A percentile compares a stretch with the other conserved stretches of the same genome.
Conservation (phyloP, 92 coral and sea anemone genomes). For the Nematostella vectensis region DNA sequence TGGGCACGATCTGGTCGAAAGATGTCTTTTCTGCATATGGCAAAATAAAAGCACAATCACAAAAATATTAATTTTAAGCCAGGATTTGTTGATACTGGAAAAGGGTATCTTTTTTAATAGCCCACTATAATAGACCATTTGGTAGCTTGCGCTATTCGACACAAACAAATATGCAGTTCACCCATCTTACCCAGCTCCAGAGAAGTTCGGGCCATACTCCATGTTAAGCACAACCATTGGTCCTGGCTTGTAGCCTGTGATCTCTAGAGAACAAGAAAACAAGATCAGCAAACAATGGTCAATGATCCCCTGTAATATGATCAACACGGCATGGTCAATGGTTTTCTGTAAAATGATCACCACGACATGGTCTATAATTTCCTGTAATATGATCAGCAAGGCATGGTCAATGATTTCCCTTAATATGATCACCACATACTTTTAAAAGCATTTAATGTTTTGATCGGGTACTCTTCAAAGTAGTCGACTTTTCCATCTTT, state of each 20-base stretch:
- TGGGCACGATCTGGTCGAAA: constrained; percentile 74
- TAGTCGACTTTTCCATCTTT: constrained; percentile 71
- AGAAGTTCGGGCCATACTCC: constrained; percentile 86
- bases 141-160: too few relatives aligned
- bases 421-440: too few relatives aligned
- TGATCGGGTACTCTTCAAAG: constrained; percentile 78
- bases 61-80: neutral
- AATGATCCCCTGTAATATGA: too few relatives aligned
- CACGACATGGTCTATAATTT: too few relatives aligned
- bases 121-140: too few relatives aligned
- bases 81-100: neutral
- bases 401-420: too few relatives aligned
- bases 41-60: neutral
- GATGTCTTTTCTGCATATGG: constrained; percentile 64
- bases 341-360: too few relatives aligned
- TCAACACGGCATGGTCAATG: too few relatives aligned
- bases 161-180: too few relatives aligned
- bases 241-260: constrained; percentile 83
- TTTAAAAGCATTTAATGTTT: constrained; percentile 64
- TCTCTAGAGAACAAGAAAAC: constrained; percentile 27
- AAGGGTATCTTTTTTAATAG: too few relatives aligned
- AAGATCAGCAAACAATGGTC: too few relatives aligned
- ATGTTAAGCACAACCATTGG: constrained; percentile 84
- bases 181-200: constrained; percentile 97
- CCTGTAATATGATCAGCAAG: too few relatives aligned